A percentile compares a stretch with the other conserved stretches of the same genome.
These are phyloP conservation scores for Aporrectodea caliginosa DNA, from an alignment of 1,140 invertebrate species.

Conservation along the genomic window DNA sequence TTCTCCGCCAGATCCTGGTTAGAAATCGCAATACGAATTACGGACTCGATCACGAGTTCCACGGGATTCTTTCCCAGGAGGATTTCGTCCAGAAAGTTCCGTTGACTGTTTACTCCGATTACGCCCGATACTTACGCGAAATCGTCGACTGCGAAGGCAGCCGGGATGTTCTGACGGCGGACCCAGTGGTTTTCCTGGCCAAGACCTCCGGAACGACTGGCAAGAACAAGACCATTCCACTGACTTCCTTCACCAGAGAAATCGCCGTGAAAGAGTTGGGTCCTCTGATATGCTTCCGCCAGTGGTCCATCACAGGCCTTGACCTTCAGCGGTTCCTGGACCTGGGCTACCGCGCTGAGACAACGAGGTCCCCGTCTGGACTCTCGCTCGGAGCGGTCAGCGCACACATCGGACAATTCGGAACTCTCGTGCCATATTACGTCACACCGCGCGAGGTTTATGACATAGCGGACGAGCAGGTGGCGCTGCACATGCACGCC, in stretches of 20 bases:
- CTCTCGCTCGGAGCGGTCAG: conserved; percentile 19
- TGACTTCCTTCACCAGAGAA: conserved; percentile 23
- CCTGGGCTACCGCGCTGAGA: conserved; percentile 18
- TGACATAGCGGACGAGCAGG: conserved; percentile 27
- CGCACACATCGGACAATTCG: conserved; percentile 28
- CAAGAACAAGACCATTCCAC: conserved; percentile 24
- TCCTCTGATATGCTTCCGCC: conserved; percentile 18
- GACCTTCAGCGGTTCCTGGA: conserved; percentile 17
- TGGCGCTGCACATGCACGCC: conserved; percentile 25
- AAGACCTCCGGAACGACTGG: conserved; percentile 30
- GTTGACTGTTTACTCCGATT: conserved; percentile 9
- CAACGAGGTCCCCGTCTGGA: not conserved
- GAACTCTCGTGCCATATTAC: conserved; percentile 21
- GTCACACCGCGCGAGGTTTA: conserved; percentile 21
- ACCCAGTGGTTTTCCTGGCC: conserved; percentile 26
- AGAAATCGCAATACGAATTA: conserved; percentile 1
- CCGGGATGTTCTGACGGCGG: conserved; percentile 21
- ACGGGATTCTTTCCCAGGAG: not conserved
- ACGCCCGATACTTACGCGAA: conserved; percentile 1
- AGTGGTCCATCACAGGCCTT: conserved; percentile 4
- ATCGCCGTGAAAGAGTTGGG: conserved; percentile 10
- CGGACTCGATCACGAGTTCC: not conserved
- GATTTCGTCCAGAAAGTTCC: not conserved
- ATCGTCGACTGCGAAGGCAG: not conserved
- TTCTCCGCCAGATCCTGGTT: not conserved